Evolutionary conservation across 2,797 vertebrate genomes (phyloP).

Genomic region (Clarias fuscus): DNA sequence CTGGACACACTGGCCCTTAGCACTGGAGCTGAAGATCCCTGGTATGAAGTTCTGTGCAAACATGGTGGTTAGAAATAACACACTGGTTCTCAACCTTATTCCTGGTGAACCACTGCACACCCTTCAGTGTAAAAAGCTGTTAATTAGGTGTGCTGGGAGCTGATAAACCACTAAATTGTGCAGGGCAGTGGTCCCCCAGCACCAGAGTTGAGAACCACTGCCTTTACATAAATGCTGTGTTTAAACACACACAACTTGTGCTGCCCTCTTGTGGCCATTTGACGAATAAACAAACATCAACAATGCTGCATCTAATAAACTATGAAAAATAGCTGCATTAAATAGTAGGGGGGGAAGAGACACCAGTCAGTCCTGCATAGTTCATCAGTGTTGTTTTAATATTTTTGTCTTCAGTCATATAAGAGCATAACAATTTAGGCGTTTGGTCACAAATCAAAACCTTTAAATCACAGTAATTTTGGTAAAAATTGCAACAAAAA

Average conservation of each 20-base stretch:
- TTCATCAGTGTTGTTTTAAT: constrained; percentile 65
- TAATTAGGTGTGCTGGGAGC: too few relatives aligned
- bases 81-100: too few relatives aligned
- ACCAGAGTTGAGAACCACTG: not conserved
- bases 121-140: too few relatives aligned
- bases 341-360: not conserved
- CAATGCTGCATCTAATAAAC: not conserved
- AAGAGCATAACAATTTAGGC: constrained; percentile 43
- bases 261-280: constrained; percentile 35
- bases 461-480: constrained; percentile 63
- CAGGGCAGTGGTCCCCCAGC: too few relatives aligned
- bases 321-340: not conserved
- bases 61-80: not conserved
- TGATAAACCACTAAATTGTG: too few relatives aligned
- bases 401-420: constrained; percentile 45
- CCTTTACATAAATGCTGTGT: not conserved
- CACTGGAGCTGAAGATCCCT: too few relatives aligned
- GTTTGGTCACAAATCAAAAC: constrained; percentile 30
- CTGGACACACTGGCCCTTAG: too few relatives aligned
- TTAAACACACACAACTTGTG: not conserved
- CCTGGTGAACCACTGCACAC: too few relatives aligned
- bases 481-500: constrained; percentile 9
- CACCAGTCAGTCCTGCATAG: constrained; percentile 4
- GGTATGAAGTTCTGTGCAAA: not conserved
- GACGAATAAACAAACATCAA: not conserved